Conservation (phyloP, 2,113 vertebrate genomes). For the Odobenus rosmarus region DNA sequence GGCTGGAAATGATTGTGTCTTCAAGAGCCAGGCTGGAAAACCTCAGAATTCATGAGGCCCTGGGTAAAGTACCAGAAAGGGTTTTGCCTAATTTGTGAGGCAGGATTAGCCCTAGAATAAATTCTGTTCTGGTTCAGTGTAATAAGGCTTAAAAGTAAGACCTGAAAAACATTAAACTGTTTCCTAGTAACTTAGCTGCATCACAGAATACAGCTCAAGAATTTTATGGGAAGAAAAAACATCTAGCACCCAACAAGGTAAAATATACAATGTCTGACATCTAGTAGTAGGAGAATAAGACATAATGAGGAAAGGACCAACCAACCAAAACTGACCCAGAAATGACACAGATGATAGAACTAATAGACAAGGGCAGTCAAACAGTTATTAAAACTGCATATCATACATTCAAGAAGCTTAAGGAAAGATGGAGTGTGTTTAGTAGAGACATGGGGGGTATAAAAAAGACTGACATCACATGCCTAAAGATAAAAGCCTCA, state of each 20-base stretch:
- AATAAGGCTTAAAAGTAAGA: constrained; percentile 54
- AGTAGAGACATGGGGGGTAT: neutral
- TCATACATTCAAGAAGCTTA: constrained; percentile 2
- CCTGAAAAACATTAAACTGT: neutral
- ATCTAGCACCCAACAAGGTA: neutral
- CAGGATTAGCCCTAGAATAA: constrained; percentile 24
- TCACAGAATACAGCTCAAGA: constrained; percentile 33
- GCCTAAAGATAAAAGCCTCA: neutral
- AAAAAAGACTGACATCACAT: neutral
- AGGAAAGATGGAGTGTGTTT: neutral
- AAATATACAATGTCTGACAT: neutral
- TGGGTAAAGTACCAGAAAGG: neutral
- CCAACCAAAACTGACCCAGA: constrained; percentile 11
- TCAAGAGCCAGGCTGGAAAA: constrained; percentile 12
- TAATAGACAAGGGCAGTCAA: neutral
- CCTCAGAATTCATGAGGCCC: neutral
- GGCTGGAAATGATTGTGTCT: neutral
- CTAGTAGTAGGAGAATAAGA: neutral
- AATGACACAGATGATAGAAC: neutral
- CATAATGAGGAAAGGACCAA: neutral
- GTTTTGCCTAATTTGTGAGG: constrained; percentile 25
- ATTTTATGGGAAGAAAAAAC: neutral
- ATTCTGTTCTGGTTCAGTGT: neutral
- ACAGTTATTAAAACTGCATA: neutral
- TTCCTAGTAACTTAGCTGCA: constrained; percentile 38